A percentile compares a stretch with the other conserved stretches of the same genome.
phyloP scores from a whole-genome alignment of 2,888 invertebrate genomes.

The Tiliacea citrago region DNA sequence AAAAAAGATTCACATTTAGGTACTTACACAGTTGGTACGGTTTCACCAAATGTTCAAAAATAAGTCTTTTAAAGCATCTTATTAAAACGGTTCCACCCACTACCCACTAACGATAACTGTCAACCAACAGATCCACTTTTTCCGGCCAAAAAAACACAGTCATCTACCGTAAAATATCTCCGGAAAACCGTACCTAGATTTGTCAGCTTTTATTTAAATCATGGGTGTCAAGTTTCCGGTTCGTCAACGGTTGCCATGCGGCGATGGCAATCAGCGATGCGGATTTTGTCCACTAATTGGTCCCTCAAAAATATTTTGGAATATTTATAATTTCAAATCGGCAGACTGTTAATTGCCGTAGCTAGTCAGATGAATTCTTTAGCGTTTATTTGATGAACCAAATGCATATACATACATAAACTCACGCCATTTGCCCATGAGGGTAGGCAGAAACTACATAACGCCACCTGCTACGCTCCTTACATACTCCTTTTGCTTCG shows the following conservation, averaged over 20 bases:
- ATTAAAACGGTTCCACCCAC: neutral
- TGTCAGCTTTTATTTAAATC: slow-evolving; percentile 45
- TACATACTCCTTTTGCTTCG: neutral
- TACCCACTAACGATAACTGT: slow-evolving; percentile 26
- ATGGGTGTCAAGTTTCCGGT: slow-evolving; percentile 53
- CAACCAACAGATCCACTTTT: slow-evolving; percentile 30
- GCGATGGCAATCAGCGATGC: slow-evolving; percentile 61
- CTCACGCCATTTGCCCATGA: neutral
- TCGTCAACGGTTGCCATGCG: slow-evolving; percentile 54
- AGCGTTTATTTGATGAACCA: neutral
- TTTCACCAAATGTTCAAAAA: neutral
- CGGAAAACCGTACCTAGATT: slow-evolving; percentile 40
- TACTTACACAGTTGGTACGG: too few species aligned
- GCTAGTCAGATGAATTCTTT: slow-evolving; percentile 24
- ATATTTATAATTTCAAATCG: slow-evolving; percentile 58
- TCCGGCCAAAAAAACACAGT: slow-evolving; percentile 26
- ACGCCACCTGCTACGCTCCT: too few species aligned
- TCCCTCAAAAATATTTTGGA: slow-evolving; percentile 49
- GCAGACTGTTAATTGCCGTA: slow-evolving; percentile 44
- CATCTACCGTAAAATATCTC: slow-evolving; percentile 34
- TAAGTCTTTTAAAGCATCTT: neutral
- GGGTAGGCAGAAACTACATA: neutral
- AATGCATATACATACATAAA: neutral
- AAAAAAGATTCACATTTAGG: neutral
- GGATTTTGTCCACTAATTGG: slow-evolving; percentile 63